Evolutionary conservation across 2,888 invertebrate species (phyloP).

Genomic region (Atherix ibis): DNA sequence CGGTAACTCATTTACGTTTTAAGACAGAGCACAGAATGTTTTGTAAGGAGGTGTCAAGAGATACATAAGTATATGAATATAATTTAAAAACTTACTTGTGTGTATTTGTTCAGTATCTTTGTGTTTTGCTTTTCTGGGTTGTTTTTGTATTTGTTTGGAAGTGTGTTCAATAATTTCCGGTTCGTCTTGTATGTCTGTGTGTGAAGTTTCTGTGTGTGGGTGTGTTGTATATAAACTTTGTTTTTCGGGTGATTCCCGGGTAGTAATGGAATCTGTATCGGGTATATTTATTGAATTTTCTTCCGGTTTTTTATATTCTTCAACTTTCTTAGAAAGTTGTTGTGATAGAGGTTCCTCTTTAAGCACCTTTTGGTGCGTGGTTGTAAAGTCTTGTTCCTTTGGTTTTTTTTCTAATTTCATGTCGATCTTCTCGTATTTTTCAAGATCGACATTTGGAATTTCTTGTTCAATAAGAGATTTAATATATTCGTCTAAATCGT

Average conservation of each 20-base stretch:
- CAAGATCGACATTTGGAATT: conserved; percentile 30
- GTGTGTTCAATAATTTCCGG: conserved; percentile 14
- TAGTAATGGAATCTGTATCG: too few relatives aligned
- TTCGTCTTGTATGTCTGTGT: conserved; percentile 22
- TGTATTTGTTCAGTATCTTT: conserved; percentile 14
- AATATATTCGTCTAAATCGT: conserved; percentile 29
- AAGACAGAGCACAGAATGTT: too few relatives aligned
- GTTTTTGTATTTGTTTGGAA: conserved; percentile 31
- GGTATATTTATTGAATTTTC: too few relatives aligned
- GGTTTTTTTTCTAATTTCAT: conserved; percentile 6
- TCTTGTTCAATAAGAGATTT: conserved; percentile 28
- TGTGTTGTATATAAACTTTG: conserved; percentile 1
- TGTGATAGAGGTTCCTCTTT: too few relatives aligned
- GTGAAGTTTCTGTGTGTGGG: conserved; percentile 11
- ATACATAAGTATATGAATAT: too few relatives aligned
- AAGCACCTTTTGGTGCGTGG: too few relatives aligned
- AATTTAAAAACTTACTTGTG: conserved; percentile 6
- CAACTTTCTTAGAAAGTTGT: conserved; percentile 22
- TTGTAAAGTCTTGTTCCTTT: not conserved
- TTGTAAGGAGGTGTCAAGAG: too few relatives aligned
- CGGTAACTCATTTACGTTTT: too few relatives aligned
- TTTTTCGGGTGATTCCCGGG: too few relatives aligned
- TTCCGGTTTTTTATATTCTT: too few relatives aligned
- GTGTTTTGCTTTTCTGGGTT: conserved; percentile 28
- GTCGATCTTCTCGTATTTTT: conserved; percentile 32